Base-by-base conservation (phyloP, 2,888 invertebrate genomes). In the Lamellibrachia satsuma region DNA sequence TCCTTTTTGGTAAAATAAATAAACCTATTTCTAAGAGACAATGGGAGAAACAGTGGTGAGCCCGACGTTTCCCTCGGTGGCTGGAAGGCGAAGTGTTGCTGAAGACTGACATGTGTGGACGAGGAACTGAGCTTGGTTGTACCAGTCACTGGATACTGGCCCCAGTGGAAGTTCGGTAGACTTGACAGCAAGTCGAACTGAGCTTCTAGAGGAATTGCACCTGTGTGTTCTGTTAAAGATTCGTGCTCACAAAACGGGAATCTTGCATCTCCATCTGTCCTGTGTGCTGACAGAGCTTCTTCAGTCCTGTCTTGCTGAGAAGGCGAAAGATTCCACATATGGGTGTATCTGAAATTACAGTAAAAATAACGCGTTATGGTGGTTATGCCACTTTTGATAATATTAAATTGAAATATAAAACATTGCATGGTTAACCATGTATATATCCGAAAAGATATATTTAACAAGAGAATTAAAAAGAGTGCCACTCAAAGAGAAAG, bases 1-100 rank as follows among this genome's bases (percentile, higher is more conserved):
- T 75, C 22, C 75, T 75, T 75, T 75, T 75, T 75, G 75, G 75
- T 75, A n/a, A 75, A 75, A 75, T 75, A 75, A n/a, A 75, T 75
- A 75, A 75, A 75, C n/a, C 75, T 75, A 75, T 75, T 75, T 75
- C 75, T 75, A 22, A 75, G 22, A 22, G 75, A 75, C 22, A 75
- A 75, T 6, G 75, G 75, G n/a, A 75, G 75, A 75, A 75, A 75
- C 75, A 75, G 22, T 75, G 75, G n/a, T 22, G 75, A 75, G 75
- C 22, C n/a, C 75, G 75, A 11, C 22, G 15, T 75, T 22, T 75
- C 15, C 75, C 75, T 75, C 6, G 75, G 22, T 6, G 75, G 22
- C 75, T 75, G 75, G 22, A 22, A 75, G 75, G 75, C 75, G 22
- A 75, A 75, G 22, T 75, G 75, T 75, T 75, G 75, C 22, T 75